A percentile compares a stretch with the other conserved stretches of the same genome.
phyloP scores from a whole-genome alignment of 2,113 vertebrate genomes.

The Channa maculata region DNA sequence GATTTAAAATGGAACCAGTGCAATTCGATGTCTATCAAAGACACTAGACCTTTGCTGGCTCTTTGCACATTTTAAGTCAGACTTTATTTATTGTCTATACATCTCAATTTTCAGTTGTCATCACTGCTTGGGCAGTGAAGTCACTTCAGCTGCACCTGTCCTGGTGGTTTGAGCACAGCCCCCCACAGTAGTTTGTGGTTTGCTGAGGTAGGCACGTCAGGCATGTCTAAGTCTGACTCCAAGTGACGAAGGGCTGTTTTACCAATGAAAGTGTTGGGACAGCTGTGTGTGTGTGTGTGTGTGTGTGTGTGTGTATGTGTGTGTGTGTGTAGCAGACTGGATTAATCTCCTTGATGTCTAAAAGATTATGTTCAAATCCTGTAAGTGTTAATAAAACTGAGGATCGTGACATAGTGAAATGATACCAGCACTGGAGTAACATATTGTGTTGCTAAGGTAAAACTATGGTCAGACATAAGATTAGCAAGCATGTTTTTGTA shows the following conservation, averaged over 20 bases:
- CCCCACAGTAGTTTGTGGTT: slow-evolving; percentile 54
- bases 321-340: background rate
- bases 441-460: too few relatives aligned
- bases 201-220: slow-evolving; percentile 74
- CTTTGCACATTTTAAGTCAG: background rate
- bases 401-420: background rate
- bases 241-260: slow-evolving; percentile 53
- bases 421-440: too few relatives aligned
- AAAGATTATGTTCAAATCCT: background rate
- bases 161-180: slow-evolving; percentile 38
- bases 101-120: slow-evolving; percentile 57
- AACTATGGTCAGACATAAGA: too few relatives aligned
- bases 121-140: slow-evolving; percentile 30
- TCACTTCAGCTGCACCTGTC: slow-evolving; percentile 73
- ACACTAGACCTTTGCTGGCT: slow-evolving; percentile 1
- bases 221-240: slow-evolving; percentile 65
- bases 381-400: slow-evolving; percentile 1
- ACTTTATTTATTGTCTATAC: slow-evolving; percentile 23
- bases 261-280: slow-evolving; percentile 77
- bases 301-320: background rate
- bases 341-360: background rate
- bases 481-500: too few relatives aligned
- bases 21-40: background rate
- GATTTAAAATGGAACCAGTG: background rate
- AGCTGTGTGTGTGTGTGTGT: slow-evolving; percentile 66